Evolutionary conservation across 2,113 vertebrate species (phyloP), one percentile per base, ranked within the genome.

Genomic region (Alaudala cheleensis): DNA sequence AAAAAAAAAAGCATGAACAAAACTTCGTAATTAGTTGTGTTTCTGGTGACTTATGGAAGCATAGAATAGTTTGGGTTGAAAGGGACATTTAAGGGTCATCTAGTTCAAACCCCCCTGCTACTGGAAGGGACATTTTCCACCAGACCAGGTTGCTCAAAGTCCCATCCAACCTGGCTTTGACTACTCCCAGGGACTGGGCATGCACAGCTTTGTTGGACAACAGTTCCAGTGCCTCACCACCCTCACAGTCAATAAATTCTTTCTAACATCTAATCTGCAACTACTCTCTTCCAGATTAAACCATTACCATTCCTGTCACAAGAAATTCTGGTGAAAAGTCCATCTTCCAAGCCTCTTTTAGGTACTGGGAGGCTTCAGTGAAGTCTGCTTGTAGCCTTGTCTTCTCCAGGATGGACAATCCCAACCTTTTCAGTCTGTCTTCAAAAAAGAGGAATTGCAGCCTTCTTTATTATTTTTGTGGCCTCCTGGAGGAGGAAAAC

Each of bases 311-410:
- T 77, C 22, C 21, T 26, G 45, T 12, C 26, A 44, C 22, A 23
- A 44, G 17, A 37, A 5, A 3, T 58, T 51, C 26, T 51, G 33
- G 12, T 26, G 18, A 26, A 61, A 77, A 86, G 3, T 51, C 6
- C 4, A 11, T 8, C 14, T 37, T 51, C 18, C 33, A 53, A 26
- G 11, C 2, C 14, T 21, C 37, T 18, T 39, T 51, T 17, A 33
- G 28, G 11, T 18, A 2, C 9, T 58, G 24, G 9, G 21, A 72
- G 17, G 6, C 39, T 29, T n/a, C n/a, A 18, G 4, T 12, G 23
- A 47, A 7, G 0, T 66, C 17, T 60, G 5, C 11, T 3, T 2
- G 0, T 2, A 47, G 2, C 3, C 12, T 65, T 33, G 6, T 37
- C 12, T 62, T 66, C 34, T 77, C 31, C 11, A 34, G 31, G 4